Evolutionary conservation across 1,140 invertebrate genomes (phyloP).

Genomic region (Macrotrachela quadricornifera): DNA sequence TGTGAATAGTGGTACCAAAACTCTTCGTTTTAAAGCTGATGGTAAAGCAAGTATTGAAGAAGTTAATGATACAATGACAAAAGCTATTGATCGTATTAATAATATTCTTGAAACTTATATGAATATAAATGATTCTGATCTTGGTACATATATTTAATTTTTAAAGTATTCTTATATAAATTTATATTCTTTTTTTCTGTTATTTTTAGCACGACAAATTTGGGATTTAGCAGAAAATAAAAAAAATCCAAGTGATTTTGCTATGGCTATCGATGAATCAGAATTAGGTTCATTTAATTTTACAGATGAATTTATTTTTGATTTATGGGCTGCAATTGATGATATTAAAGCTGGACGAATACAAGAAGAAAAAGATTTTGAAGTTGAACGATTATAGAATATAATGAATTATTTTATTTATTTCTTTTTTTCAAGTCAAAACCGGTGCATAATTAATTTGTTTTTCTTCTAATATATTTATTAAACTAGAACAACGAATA

Average conservation of each 20-base stretch:
- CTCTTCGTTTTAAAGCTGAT: no score
- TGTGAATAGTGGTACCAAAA: no score
- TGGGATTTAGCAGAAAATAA: slow-evolving; percentile 67
- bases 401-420: no score
- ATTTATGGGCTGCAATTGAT: slow-evolving; percentile 80
- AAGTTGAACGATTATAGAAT: no score
- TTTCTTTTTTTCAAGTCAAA: no score
- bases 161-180: no score
- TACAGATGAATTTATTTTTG: slow-evolving; percentile 83
- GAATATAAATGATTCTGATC: slow-evolving; percentile 79
- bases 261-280: slow-evolving; percentile 67
- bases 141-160: slow-evolving; percentile 45
- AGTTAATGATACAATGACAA: slow-evolving; percentile 16
- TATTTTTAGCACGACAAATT: slow-evolving; percentile 49
- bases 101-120: slow-evolving; percentile 70
- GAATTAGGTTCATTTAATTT: slow-evolving; percentile 85
- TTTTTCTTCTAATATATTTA: no score
- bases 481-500: no score
- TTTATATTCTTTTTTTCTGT: no score
- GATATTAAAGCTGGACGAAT: slow-evolving; percentile 38
- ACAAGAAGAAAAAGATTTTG: no score
- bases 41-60: slow-evolving; percentile 12
- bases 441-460: no score
- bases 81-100: slow-evolving; percentile 42
- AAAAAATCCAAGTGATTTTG: slow-evolving; percentile 76